These are phyloP conservation scores for Temnothorax curvispinosus DNA, from an alignment of 1,140 invertebrate species.

Conservation along the genomic window DNA sequence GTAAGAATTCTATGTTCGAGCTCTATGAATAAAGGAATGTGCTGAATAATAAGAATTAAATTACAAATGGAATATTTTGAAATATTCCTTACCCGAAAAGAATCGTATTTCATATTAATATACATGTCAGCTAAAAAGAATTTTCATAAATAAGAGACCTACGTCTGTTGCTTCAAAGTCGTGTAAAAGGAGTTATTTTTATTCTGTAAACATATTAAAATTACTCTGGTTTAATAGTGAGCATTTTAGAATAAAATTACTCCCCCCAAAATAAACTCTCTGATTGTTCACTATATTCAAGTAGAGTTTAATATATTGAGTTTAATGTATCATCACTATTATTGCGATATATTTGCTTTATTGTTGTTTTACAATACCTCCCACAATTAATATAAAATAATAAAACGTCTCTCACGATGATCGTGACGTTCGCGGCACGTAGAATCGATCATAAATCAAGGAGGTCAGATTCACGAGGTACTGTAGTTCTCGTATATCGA, in stretches of 20 bases:
- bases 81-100: neutral
- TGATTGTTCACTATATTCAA: neutral
- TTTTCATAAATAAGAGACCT: neutral
- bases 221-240: neutral
- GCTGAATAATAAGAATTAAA: neutral
- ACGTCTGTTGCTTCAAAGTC: neutral
- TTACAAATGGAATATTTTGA: neutral
- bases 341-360: neutral
- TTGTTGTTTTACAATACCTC: neutral
- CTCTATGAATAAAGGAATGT: too few relatives aligned
- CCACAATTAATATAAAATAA: neutral
- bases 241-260: neutral
- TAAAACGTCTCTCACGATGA: neutral
- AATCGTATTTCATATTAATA: neutral
- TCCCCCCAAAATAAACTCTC: neutral
- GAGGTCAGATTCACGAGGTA: neutral
- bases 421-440: neutral
- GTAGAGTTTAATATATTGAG: neutral
- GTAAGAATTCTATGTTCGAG: neutral
- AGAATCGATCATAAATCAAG: neutral
- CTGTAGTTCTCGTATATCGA: conserved; percentile 36
- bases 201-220: neutral
- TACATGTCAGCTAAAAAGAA: neutral
- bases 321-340: neutral
- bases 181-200: neutral